Evolutionary conservation across 1,140 invertebrate genomes (phyloP).

Genomic region (Medauroidea extradentata): DNA sequence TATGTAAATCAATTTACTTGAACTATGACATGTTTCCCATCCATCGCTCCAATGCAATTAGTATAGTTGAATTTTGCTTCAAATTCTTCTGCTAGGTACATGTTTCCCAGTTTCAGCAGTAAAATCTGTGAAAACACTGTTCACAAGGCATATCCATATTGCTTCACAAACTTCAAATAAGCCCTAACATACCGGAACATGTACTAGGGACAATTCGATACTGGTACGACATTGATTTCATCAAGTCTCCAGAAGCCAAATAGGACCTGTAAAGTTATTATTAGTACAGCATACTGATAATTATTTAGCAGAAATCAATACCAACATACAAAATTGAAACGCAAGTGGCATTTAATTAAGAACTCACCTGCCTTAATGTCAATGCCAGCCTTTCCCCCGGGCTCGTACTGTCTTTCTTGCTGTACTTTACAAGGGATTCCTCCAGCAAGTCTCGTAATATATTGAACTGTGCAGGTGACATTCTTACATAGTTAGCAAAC

Average conservation of each 20-base stretch:
- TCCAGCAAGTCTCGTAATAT: no score
- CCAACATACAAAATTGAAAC: no score
- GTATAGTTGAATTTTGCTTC: conserved; percentile 35
- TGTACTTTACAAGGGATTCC: no score
- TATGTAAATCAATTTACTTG: conserved; percentile 9
- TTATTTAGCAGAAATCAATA: no score
- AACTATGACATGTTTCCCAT: conserved; percentile 41
- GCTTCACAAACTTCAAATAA: background rate
- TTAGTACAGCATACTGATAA: no score
- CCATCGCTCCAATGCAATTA: conserved; percentile 37
- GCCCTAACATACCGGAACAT: background rate
- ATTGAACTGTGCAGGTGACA: no score
- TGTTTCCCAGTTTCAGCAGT: conserved; percentile 18
- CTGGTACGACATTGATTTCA: background rate
- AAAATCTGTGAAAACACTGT: background rate
- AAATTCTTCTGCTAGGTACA: conserved; percentile 29
- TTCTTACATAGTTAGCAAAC: no score
- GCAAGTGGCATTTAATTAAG: no score
- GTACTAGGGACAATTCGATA: background rate
- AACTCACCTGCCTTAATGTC: no score
- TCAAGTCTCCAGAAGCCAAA: background rate
- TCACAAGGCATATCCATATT: background rate
- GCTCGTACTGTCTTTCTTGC: no score
- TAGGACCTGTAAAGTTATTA: background rate
- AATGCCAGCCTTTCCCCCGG: no score